Conservation (phyloP, 1,140 invertebrate species). For the Drosophila elegans region DNA sequence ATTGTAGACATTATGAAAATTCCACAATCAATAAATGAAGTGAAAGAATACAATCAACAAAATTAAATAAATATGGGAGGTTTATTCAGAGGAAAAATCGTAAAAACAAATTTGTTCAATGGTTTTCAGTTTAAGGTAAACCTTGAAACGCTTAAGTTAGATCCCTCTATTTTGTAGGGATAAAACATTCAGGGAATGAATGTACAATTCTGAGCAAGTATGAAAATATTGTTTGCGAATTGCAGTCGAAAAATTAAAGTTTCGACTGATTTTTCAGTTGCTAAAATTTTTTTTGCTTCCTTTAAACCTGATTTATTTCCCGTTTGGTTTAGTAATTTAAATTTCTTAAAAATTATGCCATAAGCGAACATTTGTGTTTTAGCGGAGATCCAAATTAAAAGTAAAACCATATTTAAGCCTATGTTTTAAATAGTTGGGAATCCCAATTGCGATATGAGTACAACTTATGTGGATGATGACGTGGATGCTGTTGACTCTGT, state of each 20-base stretch:
- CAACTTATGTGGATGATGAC: conserved; percentile 38
- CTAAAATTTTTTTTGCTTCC: not conserved
- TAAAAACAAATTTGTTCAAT: too few species aligned
- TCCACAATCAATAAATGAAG: conserved; percentile 41
- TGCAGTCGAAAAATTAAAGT: too few species aligned
- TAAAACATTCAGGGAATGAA: too few species aligned
- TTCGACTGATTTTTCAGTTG: too few species aligned
- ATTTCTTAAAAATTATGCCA: conserved; percentile 23
- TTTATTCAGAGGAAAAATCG: too few species aligned
- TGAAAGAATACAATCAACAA: not conserved
- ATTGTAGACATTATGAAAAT: conserved; percentile 28
- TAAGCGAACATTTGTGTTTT: not conserved
- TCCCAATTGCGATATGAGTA: not conserved
- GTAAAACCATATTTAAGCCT: conserved; percentile 4
- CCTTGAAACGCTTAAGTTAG: too few species aligned
- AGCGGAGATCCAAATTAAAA: not conserved
- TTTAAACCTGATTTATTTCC: not conserved
- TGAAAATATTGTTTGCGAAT: too few species aligned
- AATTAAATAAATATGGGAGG: not conserved
- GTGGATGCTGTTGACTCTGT: conserved; percentile 51
- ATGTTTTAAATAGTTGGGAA: not conserved
- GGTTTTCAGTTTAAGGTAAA: too few species aligned
- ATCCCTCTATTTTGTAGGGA: too few species aligned
- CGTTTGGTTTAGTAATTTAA: conserved; percentile 4
- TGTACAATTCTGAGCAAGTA: too few species aligned